phyloP scores from a whole-genome alignment of 2,888 invertebrate species.

The Brachypterus glaber region DNA sequence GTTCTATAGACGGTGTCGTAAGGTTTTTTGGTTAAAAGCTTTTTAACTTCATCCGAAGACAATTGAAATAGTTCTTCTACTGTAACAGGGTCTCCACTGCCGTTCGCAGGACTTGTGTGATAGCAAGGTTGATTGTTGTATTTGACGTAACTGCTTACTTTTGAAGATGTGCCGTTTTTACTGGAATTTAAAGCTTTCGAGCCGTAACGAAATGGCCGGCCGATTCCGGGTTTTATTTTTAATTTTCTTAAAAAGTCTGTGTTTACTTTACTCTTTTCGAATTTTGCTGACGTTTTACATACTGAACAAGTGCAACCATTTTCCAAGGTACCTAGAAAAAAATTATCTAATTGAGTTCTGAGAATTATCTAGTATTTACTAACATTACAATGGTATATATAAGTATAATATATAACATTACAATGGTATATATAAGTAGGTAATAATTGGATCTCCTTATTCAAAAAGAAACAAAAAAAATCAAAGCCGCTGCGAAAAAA shows the following conservation, averaged over 20 bases:
- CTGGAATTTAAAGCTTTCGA: constrained; percentile 10
- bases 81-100: constrained; percentile 20
- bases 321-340: constrained; percentile 19
- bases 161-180: constrained; percentile 8
- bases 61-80: constrained; percentile 31
- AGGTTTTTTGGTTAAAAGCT: constrained; percentile 17
- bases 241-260: constrained; percentile 30
- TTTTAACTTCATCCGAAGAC: constrained; percentile 21
- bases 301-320: constrained; percentile 23
- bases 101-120: background rate
- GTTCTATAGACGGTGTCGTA: constrained; percentile 3
- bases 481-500: too few relatives aligned
- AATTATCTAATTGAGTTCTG: too few relatives aligned
- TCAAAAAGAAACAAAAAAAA: too few relatives aligned
- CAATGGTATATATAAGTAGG: too few relatives aligned
- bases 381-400: too few relatives aligned
- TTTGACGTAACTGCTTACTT: constrained; percentile 1
- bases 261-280: constrained; percentile 22
- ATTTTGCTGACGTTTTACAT: constrained; percentile 23
- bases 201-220: constrained; percentile 30
- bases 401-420: too few relatives aligned
- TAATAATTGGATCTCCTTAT: too few relatives aligned
- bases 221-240: constrained; percentile 33
- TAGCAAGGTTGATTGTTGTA: background rate
- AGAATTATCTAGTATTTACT: too few relatives aligned